phyloP scores from a whole-genome alignment of 2,113 vertebrate species.

The Centropristis striata region DNA sequence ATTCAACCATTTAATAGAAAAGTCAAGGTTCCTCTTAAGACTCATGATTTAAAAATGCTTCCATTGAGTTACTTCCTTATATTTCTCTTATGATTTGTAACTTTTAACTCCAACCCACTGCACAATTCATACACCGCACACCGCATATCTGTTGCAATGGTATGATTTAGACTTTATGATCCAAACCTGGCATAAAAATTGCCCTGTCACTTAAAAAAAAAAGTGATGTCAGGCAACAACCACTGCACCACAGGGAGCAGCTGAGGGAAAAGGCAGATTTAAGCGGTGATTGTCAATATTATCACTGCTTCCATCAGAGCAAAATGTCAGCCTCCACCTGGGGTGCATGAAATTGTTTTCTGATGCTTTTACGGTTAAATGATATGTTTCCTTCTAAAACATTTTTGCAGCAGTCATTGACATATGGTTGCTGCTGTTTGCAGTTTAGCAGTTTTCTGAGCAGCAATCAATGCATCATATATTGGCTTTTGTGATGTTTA shows the following conservation, averaged over 20 bases:
- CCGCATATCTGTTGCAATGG: not conserved
- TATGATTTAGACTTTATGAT: not conserved
- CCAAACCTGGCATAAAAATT: conserved; percentile 3
- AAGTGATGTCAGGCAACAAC: not conserved
- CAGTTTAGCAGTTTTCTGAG: not conserved
- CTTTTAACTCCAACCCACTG: not conserved
- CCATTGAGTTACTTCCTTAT: conserved; percentile 10
- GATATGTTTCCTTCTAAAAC: not conserved
- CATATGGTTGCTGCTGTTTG: not conserved
- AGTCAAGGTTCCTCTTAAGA: conserved; percentile 21
- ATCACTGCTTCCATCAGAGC: conserved; percentile 13
- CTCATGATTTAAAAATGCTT: conserved; percentile 26
- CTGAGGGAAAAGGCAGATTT: not conserved
- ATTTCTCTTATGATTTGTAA: conserved; percentile 1
- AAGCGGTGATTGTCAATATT: conserved; percentile 14
- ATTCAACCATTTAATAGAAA: conserved; percentile 23
- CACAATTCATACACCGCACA: not conserved
- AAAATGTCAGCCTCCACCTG: conserved; percentile 29
- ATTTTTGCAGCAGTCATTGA: not conserved
- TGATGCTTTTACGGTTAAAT: conserved; percentile 9
- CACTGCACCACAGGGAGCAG: not conserved
- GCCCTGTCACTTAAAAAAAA: not conserved
- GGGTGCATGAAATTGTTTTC: not conserved
- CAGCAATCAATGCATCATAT: not conserved
- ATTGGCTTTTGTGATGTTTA: not conserved